Conservation (phyloP, 2,113 vertebrate genomes). For the Natator depressus region DNA sequence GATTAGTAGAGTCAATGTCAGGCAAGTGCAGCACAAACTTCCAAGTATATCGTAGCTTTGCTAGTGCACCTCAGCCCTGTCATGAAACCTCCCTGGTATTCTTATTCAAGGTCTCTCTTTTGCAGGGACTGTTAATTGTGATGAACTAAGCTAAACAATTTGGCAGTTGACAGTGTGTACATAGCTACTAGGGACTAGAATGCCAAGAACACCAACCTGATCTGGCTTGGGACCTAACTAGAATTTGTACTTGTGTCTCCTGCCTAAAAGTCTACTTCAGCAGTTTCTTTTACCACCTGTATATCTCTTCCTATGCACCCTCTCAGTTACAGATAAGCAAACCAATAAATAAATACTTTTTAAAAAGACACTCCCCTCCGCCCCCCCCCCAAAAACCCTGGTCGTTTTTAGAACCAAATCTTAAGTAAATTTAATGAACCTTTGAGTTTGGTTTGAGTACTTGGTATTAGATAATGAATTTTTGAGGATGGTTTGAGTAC, state of each 20-base stretch:
- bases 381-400: too few species aligned
- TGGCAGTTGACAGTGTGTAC: rapidly evolving
- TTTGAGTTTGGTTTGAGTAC: too few species aligned
- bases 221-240: neutral
- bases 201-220: neutral
- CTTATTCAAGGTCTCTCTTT: neutral
- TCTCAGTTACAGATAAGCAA: neutral
- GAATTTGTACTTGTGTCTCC: neutral
- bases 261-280: neutral
- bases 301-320: neutral
- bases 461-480: too few species aligned
- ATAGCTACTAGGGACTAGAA: neutral
- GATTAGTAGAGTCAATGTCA: neutral
- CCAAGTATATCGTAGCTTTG: rapidly evolving
- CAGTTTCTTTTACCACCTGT: neutral
- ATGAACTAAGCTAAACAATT: rapidly evolving
- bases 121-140: neutral
- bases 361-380: neutral
- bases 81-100: neutral
- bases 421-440: too few species aligned
- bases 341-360: neutral
- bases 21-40: rapidly evolving
- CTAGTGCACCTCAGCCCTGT: rapidly evolving
- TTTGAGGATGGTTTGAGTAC: too few species aligned
- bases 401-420: too few species aligned